These are phyloP conservation scores for Protosalanx chinensis DNA, from an alignment of 2,797 vertebrate genomes.

Conservation along the genomic window DNA sequence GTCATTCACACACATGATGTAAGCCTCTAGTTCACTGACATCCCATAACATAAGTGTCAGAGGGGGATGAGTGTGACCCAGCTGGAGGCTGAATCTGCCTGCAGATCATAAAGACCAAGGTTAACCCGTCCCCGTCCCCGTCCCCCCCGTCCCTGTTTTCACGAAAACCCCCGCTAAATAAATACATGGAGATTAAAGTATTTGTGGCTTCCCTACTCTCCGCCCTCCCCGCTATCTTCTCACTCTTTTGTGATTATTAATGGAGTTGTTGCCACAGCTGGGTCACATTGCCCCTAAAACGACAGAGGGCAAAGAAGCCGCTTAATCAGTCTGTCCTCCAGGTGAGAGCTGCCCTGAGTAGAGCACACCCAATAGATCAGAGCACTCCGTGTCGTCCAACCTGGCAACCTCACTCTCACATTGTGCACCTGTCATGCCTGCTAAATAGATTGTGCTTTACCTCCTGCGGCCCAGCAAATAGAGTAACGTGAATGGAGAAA, in stretches of 20 bases:
- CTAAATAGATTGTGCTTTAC: slow-evolving; percentile 9
- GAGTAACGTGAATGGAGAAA: slow-evolving; percentile 6
- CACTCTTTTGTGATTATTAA: not conserved
- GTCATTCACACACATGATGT: no score
- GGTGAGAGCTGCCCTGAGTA: slow-evolving; percentile 8
- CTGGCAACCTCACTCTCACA: not conserved
- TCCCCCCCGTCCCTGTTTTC: no score
- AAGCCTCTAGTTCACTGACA: not conserved
- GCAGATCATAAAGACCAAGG: no score
- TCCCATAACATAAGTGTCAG: no score
- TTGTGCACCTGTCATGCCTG: slow-evolving; percentile 3
- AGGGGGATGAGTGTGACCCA: no score
- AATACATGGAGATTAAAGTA: no score
- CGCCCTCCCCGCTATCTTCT: no score
- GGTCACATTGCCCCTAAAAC: slow-evolving; percentile 36
- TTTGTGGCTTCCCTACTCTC: no score
- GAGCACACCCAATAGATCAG: not conserved
- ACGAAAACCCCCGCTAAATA: no score
- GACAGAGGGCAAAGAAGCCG: slow-evolving; percentile 18
- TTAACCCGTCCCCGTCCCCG: no score
- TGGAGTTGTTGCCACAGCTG: slow-evolving; percentile 29
- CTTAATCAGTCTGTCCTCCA: slow-evolving; percentile 20
- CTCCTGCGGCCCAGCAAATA: not conserved
- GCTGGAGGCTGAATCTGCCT: no score
- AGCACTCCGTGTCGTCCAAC: not conserved